A percentile compares a stretch with the other conserved stretches of the same genome.
phyloP scores from a whole-genome alignment of 2,113 vertebrate genomes.

The Pan paniscus region DNA sequence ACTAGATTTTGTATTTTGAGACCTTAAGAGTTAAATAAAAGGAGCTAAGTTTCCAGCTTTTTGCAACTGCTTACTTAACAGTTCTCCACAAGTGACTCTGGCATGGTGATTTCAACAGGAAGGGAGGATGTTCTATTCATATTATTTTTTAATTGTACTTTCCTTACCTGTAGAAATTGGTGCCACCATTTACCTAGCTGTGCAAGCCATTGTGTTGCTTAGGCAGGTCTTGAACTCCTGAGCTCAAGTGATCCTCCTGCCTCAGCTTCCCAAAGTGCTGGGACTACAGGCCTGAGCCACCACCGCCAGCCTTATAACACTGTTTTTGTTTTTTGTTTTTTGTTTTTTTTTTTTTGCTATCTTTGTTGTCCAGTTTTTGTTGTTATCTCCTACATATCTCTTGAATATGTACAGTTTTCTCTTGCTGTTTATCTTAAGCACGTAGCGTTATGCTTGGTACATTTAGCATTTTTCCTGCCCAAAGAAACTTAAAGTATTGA shows the following conservation, averaged over 20 bases:
- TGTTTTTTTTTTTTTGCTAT: neutral
- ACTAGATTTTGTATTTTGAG: neutral
- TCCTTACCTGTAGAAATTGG: neutral
- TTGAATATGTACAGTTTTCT: neutral
- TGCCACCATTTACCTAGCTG: neutral
- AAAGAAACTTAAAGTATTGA: neutral
- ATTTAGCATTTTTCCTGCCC: conserved; percentile 42
- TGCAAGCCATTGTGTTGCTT: neutral
- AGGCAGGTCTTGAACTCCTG: neutral
- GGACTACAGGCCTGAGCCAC: neutral
- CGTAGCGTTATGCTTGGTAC: neutral
- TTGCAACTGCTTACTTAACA: conserved; percentile 14
- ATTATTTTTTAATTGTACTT: neutral
- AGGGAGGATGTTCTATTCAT: neutral
- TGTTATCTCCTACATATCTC: neutral
- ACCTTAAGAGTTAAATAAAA: neutral
- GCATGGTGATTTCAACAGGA: neutral
- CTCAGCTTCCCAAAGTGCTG: neutral
- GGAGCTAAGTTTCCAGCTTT: neutral
- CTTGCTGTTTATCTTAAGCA: neutral
- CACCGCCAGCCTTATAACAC: neutral
- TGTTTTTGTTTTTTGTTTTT: neutral
- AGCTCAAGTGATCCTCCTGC: neutral
- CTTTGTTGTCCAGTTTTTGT: neutral
- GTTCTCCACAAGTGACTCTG: neutral